Base-by-base conservation (phyloP, 2,888 invertebrate species). In the Lithophane leautieri region DNA sequence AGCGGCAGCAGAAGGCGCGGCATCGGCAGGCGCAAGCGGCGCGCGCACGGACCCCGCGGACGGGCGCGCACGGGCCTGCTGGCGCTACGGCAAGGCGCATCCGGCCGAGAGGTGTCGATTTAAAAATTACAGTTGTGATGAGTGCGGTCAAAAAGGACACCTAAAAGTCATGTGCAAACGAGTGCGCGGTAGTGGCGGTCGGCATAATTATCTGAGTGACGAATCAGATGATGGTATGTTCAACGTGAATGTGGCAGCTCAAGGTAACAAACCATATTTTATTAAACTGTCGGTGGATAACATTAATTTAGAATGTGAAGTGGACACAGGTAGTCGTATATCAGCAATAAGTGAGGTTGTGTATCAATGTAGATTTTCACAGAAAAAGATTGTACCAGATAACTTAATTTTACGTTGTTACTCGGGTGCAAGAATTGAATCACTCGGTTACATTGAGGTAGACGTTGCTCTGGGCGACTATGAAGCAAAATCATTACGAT, bases 181-280 rank as follows among this genome's bases (percentile, higher is more conserved):
- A 61, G 61, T 62, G 40, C 61, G 61, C 40, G 12, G 12, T 40
- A 40, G 22, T 61, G 40, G 40, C 22, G 40, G 40, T 62, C 61
- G 40, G 11, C 34, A 40, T 34, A 28, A 40, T 22, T 60, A 34
- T 19, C 34, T 40, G 47, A 47, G 40, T 42, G 62, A 44, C 6
- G 42, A 25, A n/a, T 63, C 62, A 3, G 62, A 63, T 2, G 62
- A 62, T 16, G 16, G 16, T 25, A 42, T 63, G n/a, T 63, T 25
- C 25, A 63, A 44, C 42, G 0, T 63, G 7, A 14, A n/a, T 2
- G 62, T 63, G 19, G 42, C n/a, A 44, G 25, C n/a, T 42, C 42
- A 7, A 44, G 44, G 62, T n/a, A 63, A 63, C 62, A 42, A 63
- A 44, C 62, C 62, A 8, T 63, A 63, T 16, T 44, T 63, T 44